These are phyloP conservation scores for Dermatemys mawii DNA, from an alignment of 2,113 vertebrate species.

Conservation along the genomic window DNA sequence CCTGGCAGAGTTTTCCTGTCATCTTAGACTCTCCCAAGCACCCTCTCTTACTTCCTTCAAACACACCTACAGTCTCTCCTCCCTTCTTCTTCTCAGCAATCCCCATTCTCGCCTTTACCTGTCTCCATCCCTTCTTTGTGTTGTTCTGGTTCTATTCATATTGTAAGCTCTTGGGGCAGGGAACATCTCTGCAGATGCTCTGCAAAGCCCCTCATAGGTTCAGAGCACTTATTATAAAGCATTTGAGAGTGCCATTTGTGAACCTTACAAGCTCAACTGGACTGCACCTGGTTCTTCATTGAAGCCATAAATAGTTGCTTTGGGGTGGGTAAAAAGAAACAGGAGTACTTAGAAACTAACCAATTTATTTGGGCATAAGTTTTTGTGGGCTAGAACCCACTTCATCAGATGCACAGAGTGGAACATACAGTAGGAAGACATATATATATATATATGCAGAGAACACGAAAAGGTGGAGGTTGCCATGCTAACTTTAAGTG, in stretches of 20 bases:
- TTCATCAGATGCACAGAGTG: too few relatives aligned
- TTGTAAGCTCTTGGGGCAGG: not conserved
- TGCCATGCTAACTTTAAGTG: too few relatives aligned
- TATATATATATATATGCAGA: too few relatives aligned
- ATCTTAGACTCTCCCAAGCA: not conserved
- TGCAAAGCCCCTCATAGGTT: not conserved
- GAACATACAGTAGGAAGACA: too few relatives aligned
- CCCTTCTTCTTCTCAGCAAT: not conserved
- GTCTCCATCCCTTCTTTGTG: not conserved
- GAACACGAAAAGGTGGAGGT: too few relatives aligned
- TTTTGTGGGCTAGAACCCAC: too few relatives aligned
- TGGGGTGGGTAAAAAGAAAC: constrained; percentile 22
- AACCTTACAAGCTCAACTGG: constrained; percentile 32
- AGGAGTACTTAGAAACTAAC: too few relatives aligned
- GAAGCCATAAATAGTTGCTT: constrained; percentile 8
- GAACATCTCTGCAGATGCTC: not conserved
- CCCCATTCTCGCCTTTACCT: not conserved
- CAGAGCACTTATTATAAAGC: not conserved
- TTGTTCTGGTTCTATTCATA: not conserved
- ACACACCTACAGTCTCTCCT: not conserved
- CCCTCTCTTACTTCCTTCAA: not conserved
- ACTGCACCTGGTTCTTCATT: constrained; percentile 15
- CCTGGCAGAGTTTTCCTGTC: not conserved
- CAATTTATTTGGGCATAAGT: too few relatives aligned
- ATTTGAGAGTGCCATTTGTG: not conserved